Evolutionary conservation across 2,888 invertebrate species (phyloP).

Genomic region (Drosophila longiperda): DNA sequence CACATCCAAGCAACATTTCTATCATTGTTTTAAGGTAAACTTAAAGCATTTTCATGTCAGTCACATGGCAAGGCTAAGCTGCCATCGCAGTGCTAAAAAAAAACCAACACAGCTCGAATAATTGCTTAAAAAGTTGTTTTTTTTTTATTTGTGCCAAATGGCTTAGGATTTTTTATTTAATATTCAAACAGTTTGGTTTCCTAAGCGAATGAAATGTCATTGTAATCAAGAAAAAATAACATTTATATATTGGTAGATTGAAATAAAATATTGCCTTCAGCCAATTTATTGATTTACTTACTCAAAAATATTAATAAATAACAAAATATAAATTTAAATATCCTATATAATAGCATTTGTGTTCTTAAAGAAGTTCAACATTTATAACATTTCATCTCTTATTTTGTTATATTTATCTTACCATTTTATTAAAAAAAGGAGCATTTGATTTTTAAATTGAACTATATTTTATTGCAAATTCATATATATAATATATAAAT

Average conservation of each 20-base stretch:
- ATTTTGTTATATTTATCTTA: background rate
- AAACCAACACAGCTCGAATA: constrained; percentile 8
- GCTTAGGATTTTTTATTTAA: background rate
- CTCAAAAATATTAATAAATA: background rate
- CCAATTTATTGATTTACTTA: background rate
- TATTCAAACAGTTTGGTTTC: background rate
- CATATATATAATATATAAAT: background rate
- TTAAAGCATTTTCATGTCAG: constrained; percentile 84
- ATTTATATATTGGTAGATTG: background rate
- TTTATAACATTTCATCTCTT: background rate
- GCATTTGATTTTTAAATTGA: too few relatives aligned
- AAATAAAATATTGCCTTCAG: background rate
- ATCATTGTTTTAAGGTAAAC: constrained; percentile 84
- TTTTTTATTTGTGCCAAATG: background rate
- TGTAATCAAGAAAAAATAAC: background rate
- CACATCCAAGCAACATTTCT: constrained; percentile 66
- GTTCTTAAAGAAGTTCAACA: background rate
- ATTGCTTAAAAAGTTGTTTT: constrained; percentile 9
- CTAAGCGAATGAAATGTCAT: background rate
- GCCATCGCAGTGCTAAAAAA: background rate
- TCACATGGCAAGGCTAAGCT: constrained; percentile 47
- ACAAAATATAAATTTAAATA: background rate
- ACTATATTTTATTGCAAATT: too few relatives aligned
- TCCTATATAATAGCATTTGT: background rate
- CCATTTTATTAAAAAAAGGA: background rate